Conservation (phyloP, 2,113 vertebrate genomes). For the Anoura caudifer region DNA sequence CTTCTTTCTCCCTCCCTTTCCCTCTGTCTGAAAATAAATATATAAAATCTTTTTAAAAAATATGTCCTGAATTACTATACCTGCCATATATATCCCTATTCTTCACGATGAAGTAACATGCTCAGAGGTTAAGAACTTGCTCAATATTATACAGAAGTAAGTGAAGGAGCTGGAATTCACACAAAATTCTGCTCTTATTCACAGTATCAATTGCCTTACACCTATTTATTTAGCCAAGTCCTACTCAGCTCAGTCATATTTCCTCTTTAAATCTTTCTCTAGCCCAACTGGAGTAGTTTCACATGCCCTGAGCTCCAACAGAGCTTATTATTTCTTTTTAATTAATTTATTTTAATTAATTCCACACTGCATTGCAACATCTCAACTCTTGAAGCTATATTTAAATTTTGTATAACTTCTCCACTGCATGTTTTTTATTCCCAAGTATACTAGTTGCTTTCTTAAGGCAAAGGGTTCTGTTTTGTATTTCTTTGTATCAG, state of each 20-base stretch:
- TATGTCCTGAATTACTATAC: not conserved
- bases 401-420: conserved; percentile 18
- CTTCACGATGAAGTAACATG: conserved; percentile 1
- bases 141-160: not conserved
- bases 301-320: not conserved
- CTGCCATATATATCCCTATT: not conserved
- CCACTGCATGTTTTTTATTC: conserved; percentile 8
- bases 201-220: not conserved
- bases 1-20: too few relatives aligned
- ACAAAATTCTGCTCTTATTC: not conserved
- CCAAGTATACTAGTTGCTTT: not conserved
- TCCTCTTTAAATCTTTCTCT: not conserved
- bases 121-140: not conserved
- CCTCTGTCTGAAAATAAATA: too few relatives aligned
- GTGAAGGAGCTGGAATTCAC: not conserved
- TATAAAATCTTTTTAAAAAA: not conserved
- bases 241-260: not conserved
- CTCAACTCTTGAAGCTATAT: not conserved
- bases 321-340: not conserved
- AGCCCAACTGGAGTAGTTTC: not conserved
- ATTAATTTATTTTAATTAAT: conserved; percentile 13
- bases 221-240: not conserved
- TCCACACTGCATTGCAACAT: not conserved
- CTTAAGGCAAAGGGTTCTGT: not conserved
- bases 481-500: not conserved